Percentiles rank a stretch among this genome's conserved stretches.
Conservation (phyloP, 2,113 vertebrate species). For the Salvator merianae region DNA sequence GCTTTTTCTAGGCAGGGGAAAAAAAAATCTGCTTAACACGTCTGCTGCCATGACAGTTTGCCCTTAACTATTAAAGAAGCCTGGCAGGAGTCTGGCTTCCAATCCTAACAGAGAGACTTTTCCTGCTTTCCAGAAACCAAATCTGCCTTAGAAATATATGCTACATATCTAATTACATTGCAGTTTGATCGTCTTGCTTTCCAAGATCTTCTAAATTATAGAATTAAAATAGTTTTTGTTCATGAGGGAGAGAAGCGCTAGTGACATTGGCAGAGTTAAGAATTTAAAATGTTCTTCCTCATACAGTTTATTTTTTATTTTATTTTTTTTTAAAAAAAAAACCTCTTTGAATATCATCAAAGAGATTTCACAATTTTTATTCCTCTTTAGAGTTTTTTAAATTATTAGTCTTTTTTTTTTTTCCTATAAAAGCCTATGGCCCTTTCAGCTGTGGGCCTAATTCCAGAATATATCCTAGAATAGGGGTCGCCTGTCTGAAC, state of each 20-base stretch:
- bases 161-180: slow-evolving; percentile 55
- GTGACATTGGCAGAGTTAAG: slow-evolving; percentile 73
- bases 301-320: slow-evolving; percentile 60
- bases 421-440: slow-evolving; percentile 28
- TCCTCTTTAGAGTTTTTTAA: slow-evolving; percentile 74
- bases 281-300: slow-evolving; percentile 75
- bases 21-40: slow-evolving; percentile 48
- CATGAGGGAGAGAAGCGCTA: slow-evolving; percentile 50
- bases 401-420: slow-evolving; percentile 63
- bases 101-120: slow-evolving; percentile 52
- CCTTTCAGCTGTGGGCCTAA: too few species aligned
- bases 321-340: slow-evolving; percentile 64
- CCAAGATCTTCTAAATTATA: slow-evolving; percentile 75
- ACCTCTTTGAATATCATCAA: slow-evolving; percentile 80
- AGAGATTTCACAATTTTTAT: slow-evolving; percentile 77
- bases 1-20: not conserved
- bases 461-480: too few species aligned
- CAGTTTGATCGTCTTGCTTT: slow-evolving; percentile 62
- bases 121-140: slow-evolving; percentile 48
- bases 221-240: slow-evolving; percentile 71
- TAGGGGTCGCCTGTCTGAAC: too few species aligned
- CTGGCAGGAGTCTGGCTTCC: not conserved
- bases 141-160: slow-evolving; percentile 39
- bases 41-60: slow-evolving; percentile 64
- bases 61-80: slow-evolving; percentile 18